These are phyloP conservation scores for Chaetophractus vellerosus DNA, from an alignment of 2,797 vertebrate species.

Conservation along the genomic window DNA sequence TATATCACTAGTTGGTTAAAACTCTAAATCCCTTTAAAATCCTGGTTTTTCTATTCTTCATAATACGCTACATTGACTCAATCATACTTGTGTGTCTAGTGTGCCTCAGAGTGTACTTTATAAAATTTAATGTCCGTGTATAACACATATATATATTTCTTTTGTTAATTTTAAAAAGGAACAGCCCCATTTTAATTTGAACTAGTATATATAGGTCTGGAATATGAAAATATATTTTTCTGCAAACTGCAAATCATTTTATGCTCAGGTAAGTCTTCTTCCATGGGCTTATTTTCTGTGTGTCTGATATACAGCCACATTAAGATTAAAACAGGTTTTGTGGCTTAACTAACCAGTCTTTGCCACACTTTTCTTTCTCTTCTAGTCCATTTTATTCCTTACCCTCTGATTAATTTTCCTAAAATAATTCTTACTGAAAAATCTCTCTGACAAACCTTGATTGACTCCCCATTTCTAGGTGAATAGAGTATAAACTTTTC, in stretches of 20 bases:
- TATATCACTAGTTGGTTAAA: constrained; percentile 55
- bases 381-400: constrained; percentile 68
- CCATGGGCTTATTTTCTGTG: constrained; percentile 56
- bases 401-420: constrained; percentile 74
- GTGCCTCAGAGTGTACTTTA: constrained; percentile 44
- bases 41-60: constrained; percentile 52
- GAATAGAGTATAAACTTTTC: constrained; percentile 57
- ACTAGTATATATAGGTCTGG: neutral
- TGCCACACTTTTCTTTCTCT: constrained; percentile 45
- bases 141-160: neutral
- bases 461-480: constrained; percentile 62
- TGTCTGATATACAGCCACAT: constrained; percentile 50
- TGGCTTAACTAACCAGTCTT: constrained; percentile 42
- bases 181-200: constrained; percentile 47
- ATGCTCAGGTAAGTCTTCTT: constrained; percentile 62
- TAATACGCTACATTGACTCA: constrained; percentile 20
- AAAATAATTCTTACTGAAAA: constrained; percentile 75
- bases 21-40: constrained; percentile 38
- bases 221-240: constrained; percentile 57
- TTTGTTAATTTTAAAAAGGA: constrained; percentile 60
- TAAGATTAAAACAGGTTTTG: constrained; percentile 69
- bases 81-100: constrained; percentile 21
- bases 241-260: constrained; percentile 45
- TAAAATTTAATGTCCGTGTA: neutral
- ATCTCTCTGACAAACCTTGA: constrained; percentile 66